Evolutionary conservation across 2,888 invertebrate genomes (phyloP).

Genomic region (Stomorhina lunata): DNA sequence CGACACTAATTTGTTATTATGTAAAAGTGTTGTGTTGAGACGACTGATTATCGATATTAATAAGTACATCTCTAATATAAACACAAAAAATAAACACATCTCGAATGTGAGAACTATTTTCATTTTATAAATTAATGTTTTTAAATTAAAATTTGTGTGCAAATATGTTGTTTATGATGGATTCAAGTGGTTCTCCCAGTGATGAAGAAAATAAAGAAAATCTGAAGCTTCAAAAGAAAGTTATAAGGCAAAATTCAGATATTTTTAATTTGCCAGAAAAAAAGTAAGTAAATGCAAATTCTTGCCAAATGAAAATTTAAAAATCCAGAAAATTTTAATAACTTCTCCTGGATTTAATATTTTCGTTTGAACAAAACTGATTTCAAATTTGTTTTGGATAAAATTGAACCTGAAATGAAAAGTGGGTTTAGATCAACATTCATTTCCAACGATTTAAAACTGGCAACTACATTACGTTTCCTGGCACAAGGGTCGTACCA

Average conservation of each 20-base stretch:
- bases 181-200: not conserved
- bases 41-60: no score
- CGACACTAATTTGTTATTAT: no score
- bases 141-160: not conserved
- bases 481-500: conserved; percentile 35
- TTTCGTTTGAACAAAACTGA: conserved; percentile 1
- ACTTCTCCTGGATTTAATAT: not conserved
- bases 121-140: no score
- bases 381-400: conserved; percentile 24
- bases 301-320: no score
- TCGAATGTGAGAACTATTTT: no score
- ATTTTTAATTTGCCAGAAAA: conserved; percentile 14
- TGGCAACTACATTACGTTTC: conserved; percentile 34
- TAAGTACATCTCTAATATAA: no score
- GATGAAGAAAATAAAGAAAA: conserved; percentile 11
- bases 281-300: not conserved
- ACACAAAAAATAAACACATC: no score
- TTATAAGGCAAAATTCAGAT: not conserved
- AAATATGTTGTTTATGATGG: not conserved
- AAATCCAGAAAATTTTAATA: no score
- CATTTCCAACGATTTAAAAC: conserved; percentile 11
- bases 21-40: no score
- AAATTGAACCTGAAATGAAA: conserved; percentile 30
- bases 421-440: not conserved
- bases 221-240: not conserved